phyloP scores from a whole-genome alignment of 2,888 invertebrate species.

The Platycheirus rosarum region DNA sequence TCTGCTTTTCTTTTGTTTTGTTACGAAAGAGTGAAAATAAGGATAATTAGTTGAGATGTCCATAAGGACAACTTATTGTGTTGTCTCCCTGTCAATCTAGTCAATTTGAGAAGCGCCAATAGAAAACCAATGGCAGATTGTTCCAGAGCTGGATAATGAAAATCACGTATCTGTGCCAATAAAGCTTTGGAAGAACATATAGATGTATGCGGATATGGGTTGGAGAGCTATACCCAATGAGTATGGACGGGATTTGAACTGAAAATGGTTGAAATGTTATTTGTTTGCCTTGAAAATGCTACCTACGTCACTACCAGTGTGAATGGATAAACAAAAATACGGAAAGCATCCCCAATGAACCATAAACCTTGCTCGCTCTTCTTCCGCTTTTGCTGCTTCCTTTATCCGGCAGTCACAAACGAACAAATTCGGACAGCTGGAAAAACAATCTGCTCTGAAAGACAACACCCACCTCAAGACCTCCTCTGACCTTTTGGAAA shows the following conservation, averaged over 20 bases:
- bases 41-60: slow-evolving; percentile 73
- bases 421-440: slow-evolving; percentile 71
- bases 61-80: slow-evolving; percentile 69
- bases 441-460: slow-evolving; percentile 64
- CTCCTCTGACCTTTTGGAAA: neutral
- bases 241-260: slow-evolving; percentile 31
- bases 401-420: slow-evolving; percentile 55
- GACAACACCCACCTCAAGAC: neutral
- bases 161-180: slow-evolving; percentile 57
- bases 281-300: slow-evolving; percentile 54
- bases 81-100: slow-evolving; percentile 49
- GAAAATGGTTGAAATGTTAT: slow-evolving; percentile 44
- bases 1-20: neutral
- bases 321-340: slow-evolving; percentile 63
- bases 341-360: slow-evolving; percentile 38
- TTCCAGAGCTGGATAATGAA: slow-evolving; percentile 49
- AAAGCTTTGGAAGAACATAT: slow-evolving; percentile 8
- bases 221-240: neutral
- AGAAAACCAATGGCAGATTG: slow-evolving; percentile 51
- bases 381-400: neutral
- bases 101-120: slow-evolving; percentile 14
- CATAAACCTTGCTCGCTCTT: slow-evolving; percentile 33
- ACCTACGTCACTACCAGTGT: slow-evolving; percentile 64
- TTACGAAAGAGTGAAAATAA: slow-evolving; percentile 40
- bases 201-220: neutral